These are phyloP conservation scores for Scolopax bukidnonensis DNA, from an alignment of 2,797 vertebrate genomes.

Conservation along the genomic window DNA sequence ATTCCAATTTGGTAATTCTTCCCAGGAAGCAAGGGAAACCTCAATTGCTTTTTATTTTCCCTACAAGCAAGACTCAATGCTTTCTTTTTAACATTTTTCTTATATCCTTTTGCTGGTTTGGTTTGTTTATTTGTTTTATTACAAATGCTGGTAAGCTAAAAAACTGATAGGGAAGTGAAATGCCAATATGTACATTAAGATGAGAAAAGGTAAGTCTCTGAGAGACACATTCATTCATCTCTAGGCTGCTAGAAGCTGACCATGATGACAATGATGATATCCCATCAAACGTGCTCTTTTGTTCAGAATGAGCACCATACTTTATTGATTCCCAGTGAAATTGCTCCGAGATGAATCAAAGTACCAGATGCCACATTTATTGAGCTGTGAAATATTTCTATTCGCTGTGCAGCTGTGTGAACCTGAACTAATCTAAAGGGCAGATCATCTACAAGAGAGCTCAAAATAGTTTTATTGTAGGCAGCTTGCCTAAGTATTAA, in stretches of 20 bases:
- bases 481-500: conserved; percentile 51
- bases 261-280: background rate
- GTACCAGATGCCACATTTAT: conserved; percentile 44
- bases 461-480: conserved; percentile 50
- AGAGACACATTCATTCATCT: conserved; percentile 30
- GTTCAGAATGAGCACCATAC: conserved; percentile 42
- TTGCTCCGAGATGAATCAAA: conserved; percentile 48
- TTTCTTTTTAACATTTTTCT: background rate
- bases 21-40: background rate
- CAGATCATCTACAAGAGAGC: conserved; percentile 44
- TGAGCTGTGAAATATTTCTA: conserved; percentile 48
- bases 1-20: background rate
- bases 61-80: background rate
- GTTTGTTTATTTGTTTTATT: background rate
- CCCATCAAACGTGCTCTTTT: conserved; percentile 33
- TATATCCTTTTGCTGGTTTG: background rate
- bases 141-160: background rate
- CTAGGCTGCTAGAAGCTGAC: conserved; percentile 39
- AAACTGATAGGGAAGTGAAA: background rate
- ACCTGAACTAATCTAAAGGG: conserved; percentile 58
- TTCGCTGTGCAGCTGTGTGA: conserved; percentile 33
- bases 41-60: background rate
- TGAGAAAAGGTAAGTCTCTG: conserved; percentile 15
- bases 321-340: conserved; percentile 52
- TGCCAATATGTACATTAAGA: background rate